Evolutionary conservation across 2,888 invertebrate species (phyloP), one percentile per base, ranked within the genome.

Genomic region (Rhogogaster chlorosoma): DNA sequence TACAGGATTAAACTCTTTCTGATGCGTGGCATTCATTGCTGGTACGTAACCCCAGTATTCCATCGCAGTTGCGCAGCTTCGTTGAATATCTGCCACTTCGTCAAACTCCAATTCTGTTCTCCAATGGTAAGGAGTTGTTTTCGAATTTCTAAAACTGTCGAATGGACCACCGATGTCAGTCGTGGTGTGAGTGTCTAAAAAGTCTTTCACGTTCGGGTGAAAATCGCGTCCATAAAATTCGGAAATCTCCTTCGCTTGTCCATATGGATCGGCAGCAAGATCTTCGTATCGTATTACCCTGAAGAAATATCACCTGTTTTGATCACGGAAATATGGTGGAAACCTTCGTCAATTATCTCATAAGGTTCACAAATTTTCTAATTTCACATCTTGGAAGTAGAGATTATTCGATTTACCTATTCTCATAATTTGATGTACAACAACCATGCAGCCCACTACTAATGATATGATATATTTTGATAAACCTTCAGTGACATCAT

Each of bases 101-200:
- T 95, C 94, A 88, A 95, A 96, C 88, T 96, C 95, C 86, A 98
- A 94, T 91, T 97, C 96, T 87, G 95, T 95, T 89, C 96, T 96
- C 98, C 98, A 98, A 93, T 97, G 97, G 93, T 98, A 98, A 87
- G 98, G 98, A 87, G 97, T 97, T 84, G 96, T 96, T 91, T 96
- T 96, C 18, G 98, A 97, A 92, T 98, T 96, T 85, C 98, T 95
- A 94, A 96, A 97, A 57, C 98, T 98, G 90, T 97, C 98, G 88
- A 97, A 97, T 57, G 97, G 97, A 22, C 97, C 98, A 2, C 97
- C 97, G 32, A 96, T 95, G 90, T 97, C 96, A 82, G 95, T 94
- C 92, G 96, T 97, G 15, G 98, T 98, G 93, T 98, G 98, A 0
- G 97, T 96, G 89, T 97, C 96, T 85, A 98, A 94, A 93, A 97